Conservation (phyloP, 1,140 invertebrate genomes). For the Sarcophaga peregrina region DNA sequence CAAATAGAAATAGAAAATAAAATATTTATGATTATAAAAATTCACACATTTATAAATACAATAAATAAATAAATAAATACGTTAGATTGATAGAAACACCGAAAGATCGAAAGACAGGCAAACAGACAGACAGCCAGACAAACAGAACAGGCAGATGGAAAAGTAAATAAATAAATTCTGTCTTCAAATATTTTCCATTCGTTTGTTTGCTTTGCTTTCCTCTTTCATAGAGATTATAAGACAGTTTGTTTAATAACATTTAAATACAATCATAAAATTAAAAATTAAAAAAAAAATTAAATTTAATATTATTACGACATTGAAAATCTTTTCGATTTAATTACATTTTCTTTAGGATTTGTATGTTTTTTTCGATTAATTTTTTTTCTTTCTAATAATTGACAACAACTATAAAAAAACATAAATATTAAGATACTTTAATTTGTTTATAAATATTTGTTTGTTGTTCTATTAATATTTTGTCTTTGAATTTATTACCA, state of each 20-base stretch:
- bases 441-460: background rate
- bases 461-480: background rate
- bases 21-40: constrained; percentile 7
- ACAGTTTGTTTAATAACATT: background rate
- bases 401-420: too few species aligned
- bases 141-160: too few species aligned
- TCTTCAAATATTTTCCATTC: background rate
- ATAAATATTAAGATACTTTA: too few species aligned
- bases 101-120: too few species aligned
- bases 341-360: too few species aligned
- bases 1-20: constrained; percentile 17
- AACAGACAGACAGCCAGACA: too few species aligned
- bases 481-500: background rate
- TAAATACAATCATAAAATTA: too few species aligned
- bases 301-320: too few species aligned
- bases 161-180: background rate
- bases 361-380: too few species aligned
- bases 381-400: too few species aligned
- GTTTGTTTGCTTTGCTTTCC: background rate
- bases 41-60: background rate
- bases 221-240: background rate
- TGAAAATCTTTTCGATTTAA: too few species aligned
- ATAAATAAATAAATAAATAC: background rate
- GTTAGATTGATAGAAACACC: too few species aligned
- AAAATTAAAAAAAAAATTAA: background rate